Base-by-base conservation (phyloP, 64 coral and sea anemone genomes). In the Stichodactyla helianthus region DNA sequence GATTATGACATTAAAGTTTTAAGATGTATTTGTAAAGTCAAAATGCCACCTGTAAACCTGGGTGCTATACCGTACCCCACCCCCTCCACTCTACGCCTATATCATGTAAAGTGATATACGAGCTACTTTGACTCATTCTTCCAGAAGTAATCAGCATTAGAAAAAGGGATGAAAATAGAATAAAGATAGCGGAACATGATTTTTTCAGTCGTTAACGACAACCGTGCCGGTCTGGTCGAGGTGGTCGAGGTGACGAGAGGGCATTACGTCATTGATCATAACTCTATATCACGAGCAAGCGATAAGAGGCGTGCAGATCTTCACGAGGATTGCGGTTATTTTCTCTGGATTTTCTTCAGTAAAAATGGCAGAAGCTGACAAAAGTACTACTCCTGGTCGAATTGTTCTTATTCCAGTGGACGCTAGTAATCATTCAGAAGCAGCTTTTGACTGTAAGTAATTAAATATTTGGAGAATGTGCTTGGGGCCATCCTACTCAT, bases 371-470 rank as follows among this genome's bases (percentile, higher is more conserved):
- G 78, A 81, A 81, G 78, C 25, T 15, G 18, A 81, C 35, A 74
- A 27, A 23, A 13, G 7, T 19, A 14, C n/a, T 74, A 35, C 68
- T 74, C n/a, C 78, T 28, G 6, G 14, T 19, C 78, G 78, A 51
- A 53, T 53, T 52, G 50, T 91, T 25, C 70, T 71, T 18, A 25
- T 91, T 17, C 89, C 89, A 50, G 77, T 91, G 2, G 89, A 91
- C 56, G 71, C 6, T 58, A 91, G 89, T 79, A 59, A 65, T 12
- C 89, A 91, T 70, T 79, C 79, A 28, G 84, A 86, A 59, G 85
- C 27, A 0, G 83, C 89, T 53, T 91, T 84, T 64, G 89, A 91
- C 55, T 91, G 89, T 91, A 91, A 79, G 89, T 86, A 64, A 60
- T 60, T 59, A 8, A 54, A 58, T 19, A 10, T 60, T 84, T 55